phyloP scores from a whole-genome alignment of 2,888 invertebrate genomes.

The Troglohyphantes excavatus region DNA sequence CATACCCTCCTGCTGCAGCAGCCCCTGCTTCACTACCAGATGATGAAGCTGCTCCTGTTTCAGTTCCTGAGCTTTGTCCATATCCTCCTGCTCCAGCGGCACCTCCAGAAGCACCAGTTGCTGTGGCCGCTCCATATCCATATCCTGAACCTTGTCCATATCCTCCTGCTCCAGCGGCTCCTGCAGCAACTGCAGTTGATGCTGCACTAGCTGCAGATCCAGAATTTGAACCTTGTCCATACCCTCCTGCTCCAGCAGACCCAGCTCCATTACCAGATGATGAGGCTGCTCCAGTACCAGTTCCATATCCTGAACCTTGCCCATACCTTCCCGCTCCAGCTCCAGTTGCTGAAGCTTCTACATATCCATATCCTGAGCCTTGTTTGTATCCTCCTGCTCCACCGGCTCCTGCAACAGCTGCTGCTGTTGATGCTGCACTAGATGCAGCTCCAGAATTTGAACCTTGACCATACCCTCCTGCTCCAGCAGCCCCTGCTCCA shows the following conservation, averaged over 20 bases:
- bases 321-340: neutral
- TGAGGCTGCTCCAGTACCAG: neutral
- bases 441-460: neutral
- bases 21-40: neutral
- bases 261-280: neutral
- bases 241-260: neutral
- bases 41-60: neutral
- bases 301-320: neutral
- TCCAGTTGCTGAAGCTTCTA: neutral
- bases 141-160: neutral
- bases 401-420: constrained; percentile 5
- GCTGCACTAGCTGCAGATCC: neutral
- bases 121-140: neutral
- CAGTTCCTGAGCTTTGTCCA: neutral
- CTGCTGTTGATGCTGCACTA: neutral
- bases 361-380: constrained; percentile 17
- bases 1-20: neutral
- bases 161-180: neutral
- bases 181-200: neutral
- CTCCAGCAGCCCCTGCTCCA: neutral
- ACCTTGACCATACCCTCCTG: neutral
- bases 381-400: neutral
- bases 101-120: neutral
- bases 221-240: neutral
- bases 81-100: neutral